These are phyloP conservation scores for Eupleurogrammus muticus DNA, from an alignment of 2,797 vertebrate genomes.

Conservation along the genomic window DNA sequence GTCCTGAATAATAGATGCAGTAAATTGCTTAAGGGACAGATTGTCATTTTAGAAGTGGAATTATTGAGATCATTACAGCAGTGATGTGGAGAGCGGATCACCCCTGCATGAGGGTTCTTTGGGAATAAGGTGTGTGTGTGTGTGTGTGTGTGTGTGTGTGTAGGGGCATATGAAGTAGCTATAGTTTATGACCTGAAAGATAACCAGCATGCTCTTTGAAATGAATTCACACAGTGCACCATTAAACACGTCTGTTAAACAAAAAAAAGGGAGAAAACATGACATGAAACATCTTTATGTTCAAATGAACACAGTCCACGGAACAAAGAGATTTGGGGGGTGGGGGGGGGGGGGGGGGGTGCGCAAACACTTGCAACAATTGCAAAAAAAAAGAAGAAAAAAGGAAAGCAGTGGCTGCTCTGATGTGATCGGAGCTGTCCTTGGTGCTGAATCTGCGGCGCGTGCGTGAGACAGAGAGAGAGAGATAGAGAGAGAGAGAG, in stretches of 20 bases:
- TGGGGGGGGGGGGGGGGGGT: background rate
- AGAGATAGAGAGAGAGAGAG: too few species aligned
- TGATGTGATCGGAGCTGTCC: slow-evolving; percentile 58
- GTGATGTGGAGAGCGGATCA: slow-evolving; percentile 37
- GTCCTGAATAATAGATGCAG: slow-evolving; percentile 61
- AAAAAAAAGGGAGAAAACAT: background rate
- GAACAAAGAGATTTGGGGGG: background rate
- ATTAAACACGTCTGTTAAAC: background rate
- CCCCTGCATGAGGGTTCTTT: slow-evolving; percentile 14
- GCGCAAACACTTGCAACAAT: background rate
- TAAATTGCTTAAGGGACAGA: slow-evolving; percentile 56
- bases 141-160: background rate
- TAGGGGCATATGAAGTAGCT: background rate
- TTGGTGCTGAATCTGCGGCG: slow-evolving; percentile 60
- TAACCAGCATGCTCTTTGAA: background rate
- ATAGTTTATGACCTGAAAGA: background rate
- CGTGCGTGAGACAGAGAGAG: background rate
- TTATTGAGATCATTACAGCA: slow-evolving; percentile 55
- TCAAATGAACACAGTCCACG: background rate
- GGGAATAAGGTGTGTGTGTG: background rate
- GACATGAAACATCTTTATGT: background rate
- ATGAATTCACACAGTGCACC: background rate
- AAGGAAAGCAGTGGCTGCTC: background rate
- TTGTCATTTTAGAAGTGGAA: slow-evolving; percentile 63
- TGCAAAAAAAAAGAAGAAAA: too few species aligned